Base-by-base conservation (phyloP, 2,797 vertebrate genomes). In the Merluccius polli region DNA sequence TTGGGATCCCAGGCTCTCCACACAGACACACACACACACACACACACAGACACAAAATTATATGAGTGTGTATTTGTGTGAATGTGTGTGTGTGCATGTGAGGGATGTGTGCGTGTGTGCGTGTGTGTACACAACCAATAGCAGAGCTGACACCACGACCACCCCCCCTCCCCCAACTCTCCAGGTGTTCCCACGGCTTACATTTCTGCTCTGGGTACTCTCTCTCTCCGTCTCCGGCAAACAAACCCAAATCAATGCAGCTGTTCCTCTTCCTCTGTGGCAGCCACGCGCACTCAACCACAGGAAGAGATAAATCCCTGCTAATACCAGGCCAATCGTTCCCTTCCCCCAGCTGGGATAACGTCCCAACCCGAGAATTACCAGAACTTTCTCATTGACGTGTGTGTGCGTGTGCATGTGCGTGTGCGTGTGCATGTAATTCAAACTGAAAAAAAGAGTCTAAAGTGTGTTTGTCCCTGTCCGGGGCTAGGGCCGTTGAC, bases 151-250 rank as follows among this genome's bases (percentile, higher is more conserved):
- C 86, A 87, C 87, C 78, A 72, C 78, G 72, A 75, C 86, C 82
- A 79, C 84, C 83, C 82, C 85, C 59, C 33, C 35, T 83, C 84
- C 86, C 80, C 84, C 79, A n/a, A 71, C 85, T 83, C 88, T 91
- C 90, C 92, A 93, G 92, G 91, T 94, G 93, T 93, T 93, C 90
- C 86, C 86, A 89, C 80, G 77, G 88, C 89, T 90, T 88, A 87
- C 81, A 83, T 91, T 91, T 93, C 88, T 88, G 85, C 88, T 89
- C 86, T 4, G 82, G 90, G 90, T 83, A 75, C 90, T 90, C 79
- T 35, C 33, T 35, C 33, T 35, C 33, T 35, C 33, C 8, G 3
- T 35, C 33, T 59, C 21, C 52, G 0, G 85, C 84, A 89, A 90
- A 92, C 89, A 92, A 87, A 89, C 88, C 84, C 81, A 82, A 90